Base-by-base conservation (phyloP, 2,113 vertebrate species). In the Dromaius novaehollandiae region DNA sequence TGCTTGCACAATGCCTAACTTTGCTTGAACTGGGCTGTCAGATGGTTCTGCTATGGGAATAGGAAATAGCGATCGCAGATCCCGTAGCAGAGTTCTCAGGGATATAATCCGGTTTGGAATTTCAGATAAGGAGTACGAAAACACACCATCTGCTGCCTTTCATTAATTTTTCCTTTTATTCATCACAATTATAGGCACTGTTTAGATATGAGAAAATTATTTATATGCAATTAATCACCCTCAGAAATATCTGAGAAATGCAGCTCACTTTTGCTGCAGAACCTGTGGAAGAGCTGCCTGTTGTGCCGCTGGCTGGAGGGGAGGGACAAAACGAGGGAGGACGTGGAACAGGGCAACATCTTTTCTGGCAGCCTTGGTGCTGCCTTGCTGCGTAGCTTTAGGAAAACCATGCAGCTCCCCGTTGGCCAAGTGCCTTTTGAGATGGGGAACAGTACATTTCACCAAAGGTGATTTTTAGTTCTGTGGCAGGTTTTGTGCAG, bases 71-170 rank as follows among this genome's bases (percentile, higher is more conserved):
- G 36, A 40, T 22, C 70, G 13, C 89, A 82, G 32, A 85, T 65
- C 40, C 70, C 84, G 78, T 68, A 90, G 78, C 86, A 40, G 66
- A 68, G 75, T 69, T 93, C 89, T 73, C 69, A 2, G 61, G 65
- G 46, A 1, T 89, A 90, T 87, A 85, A 82, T 93, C 87, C 84
- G 34, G 58, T 16, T 79, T 85, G 89, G 70, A 69, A 82, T 85
- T 92, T 32, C 32, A 56, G 73, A 36, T 48, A 36, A 64, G 58
- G 61, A 90, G 46, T 36, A 53, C 48, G 48, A 69, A 86, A 78
- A 9, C 51, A 19, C 73, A 19, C 32, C 30, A 2, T 24, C 9
- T 46, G 83, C 65, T 94, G 58, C 69, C 89, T 73, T 22, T 77
- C 70, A 9, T 46, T 40, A 3, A 44, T 79, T 89, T 82, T 48